These are phyloP conservation scores for Apogon talboti DNA, from an alignment of 2,797 vertebrate species.

Conservation along the genomic window DNA sequence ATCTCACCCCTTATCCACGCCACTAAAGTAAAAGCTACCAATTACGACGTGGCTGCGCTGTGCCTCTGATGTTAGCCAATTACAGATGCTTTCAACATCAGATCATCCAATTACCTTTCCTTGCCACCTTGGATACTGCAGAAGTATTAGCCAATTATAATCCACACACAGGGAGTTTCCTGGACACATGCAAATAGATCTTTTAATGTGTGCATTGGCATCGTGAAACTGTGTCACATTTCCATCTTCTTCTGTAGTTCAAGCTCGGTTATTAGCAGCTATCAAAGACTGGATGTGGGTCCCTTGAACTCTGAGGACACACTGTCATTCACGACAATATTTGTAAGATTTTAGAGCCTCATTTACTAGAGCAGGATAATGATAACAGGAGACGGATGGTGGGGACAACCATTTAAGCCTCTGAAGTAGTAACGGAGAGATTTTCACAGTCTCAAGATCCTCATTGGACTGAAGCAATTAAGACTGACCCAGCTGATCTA, in stretches of 20 bases:
- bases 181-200: neutral
- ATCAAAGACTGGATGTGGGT: conserved; percentile 29
- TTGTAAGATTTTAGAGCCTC: conserved; percentile 31
- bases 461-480: neutral
- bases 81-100: conserved; percentile 61
- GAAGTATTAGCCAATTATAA: conserved; percentile 51
- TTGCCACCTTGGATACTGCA: conserved; percentile 29
- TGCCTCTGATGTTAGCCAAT: conserved; percentile 56
- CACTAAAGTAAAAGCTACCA: conserved; percentile 51
- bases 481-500: conserved; percentile 2
- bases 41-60: conserved; percentile 36
- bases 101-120: conserved; percentile 53
- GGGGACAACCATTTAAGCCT: no score
- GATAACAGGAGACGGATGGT: conserved; percentile 17
- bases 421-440: conserved; percentile 8
- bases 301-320: neutral
- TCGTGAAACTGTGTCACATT: conserved; percentile 19
- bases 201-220: conserved; percentile 7
- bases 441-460: conserved; percentile 10
- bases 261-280: conserved; percentile 37
- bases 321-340: neutral
- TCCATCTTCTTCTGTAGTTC: conserved; percentile 4
- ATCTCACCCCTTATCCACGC: conserved; percentile 33
- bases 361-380: conserved; percentile 27
- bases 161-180: conserved; percentile 19